phyloP scores from a whole-genome alignment of 1,140 invertebrate genomes.

The Zaprionus kolodkinae region DNA sequence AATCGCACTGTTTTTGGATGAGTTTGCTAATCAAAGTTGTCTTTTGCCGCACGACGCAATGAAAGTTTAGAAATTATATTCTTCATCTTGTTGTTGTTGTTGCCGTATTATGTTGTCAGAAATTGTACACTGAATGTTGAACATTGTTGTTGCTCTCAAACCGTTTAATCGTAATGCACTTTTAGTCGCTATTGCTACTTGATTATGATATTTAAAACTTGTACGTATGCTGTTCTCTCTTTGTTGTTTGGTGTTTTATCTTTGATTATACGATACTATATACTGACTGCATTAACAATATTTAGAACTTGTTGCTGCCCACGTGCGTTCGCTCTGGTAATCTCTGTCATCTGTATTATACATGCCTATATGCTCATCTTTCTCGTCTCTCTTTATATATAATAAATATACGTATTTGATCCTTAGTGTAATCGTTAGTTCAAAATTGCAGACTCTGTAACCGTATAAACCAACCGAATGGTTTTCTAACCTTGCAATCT shows the following conservation, averaged over 20 bases:
- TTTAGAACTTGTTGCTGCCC: constrained; percentile 45
- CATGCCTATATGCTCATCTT: not conserved
- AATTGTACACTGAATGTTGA: constrained; percentile 37
- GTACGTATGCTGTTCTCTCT: constrained; percentile 32
- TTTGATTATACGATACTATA: constrained; percentile 45
- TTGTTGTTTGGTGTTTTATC: constrained; percentile 34
- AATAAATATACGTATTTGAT: constrained; percentile 20
- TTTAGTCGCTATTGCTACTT: constrained; percentile 32
- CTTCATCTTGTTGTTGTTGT: not conserved
- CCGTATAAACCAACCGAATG: not conserved
- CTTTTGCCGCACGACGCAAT: constrained; percentile 27
- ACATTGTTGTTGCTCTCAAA: constrained; percentile 45
- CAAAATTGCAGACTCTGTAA: constrained; percentile 25
- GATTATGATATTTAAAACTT: constrained; percentile 40
- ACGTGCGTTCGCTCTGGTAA: not conserved
- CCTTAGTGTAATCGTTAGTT: constrained; percentile 37
- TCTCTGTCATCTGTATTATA: constrained; percentile 26
- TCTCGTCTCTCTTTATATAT: constrained; percentile 2
- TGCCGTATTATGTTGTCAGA: constrained; percentile 1
- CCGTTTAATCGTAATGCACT: constrained; percentile 32
- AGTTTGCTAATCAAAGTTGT: constrained; percentile 17
- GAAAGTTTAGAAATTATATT: constrained; percentile 15
- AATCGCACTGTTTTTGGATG: constrained; percentile 18
- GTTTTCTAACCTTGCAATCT: constrained; percentile 16
- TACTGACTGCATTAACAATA: constrained; percentile 45